These are phyloP conservation scores for Sarcophilus harrisii DNA, from an alignment of 2,797 vertebrate genomes.

Conservation along the genomic window DNA sequence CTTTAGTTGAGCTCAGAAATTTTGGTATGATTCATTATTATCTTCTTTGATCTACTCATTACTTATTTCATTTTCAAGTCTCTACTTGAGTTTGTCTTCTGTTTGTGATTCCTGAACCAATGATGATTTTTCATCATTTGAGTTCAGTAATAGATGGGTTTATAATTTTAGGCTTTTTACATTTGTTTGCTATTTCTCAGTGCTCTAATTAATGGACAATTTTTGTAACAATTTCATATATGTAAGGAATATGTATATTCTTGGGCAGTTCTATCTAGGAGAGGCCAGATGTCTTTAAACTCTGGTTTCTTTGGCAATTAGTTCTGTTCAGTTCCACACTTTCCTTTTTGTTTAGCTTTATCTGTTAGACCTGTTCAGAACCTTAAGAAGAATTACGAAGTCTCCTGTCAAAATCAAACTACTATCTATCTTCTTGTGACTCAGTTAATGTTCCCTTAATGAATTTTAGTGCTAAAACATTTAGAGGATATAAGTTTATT, in stretches of 20 bases:
- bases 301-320: background rate
- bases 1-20: background rate
- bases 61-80: background rate
- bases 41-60: background rate
- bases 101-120: background rate
- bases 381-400: background rate
- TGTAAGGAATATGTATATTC: background rate
- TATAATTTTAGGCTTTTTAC: background rate
- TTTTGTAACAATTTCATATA: background rate
- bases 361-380: background rate
- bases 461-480: background rate
- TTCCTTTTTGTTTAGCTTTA: background rate
- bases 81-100: background rate
- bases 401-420: background rate
- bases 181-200: background rate
- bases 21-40: background rate
- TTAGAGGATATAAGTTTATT: background rate
- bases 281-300: background rate
- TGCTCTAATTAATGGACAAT: background rate
- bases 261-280: background rate
- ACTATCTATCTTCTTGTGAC: background rate
- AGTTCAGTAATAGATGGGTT: background rate
- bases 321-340: background rate
- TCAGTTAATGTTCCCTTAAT: background rate
- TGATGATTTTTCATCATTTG: background rate